These are phyloP conservation scores for Drosophila austrosaltans DNA, from an alignment of 2,888 invertebrate genomes.

Conservation along the genomic window DNA sequence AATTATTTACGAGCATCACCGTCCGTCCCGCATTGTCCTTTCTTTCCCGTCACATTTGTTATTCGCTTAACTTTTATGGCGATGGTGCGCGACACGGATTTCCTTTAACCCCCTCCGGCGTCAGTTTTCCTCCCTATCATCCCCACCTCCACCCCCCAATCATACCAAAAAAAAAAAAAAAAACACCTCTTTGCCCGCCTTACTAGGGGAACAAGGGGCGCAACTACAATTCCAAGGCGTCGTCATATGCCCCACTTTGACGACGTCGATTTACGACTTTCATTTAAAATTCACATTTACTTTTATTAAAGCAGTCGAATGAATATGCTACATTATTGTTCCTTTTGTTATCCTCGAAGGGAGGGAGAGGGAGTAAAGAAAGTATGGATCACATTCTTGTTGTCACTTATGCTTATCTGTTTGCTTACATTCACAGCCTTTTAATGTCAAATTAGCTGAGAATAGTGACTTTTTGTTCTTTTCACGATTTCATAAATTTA, in stretches of 20 bases:
- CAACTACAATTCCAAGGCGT: constrained; percentile 47
- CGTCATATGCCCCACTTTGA: constrained; percentile 53
- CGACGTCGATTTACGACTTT: constrained; percentile 65
- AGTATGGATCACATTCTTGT: background rate
- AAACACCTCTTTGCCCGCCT: too few species aligned
- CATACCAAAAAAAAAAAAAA: too few species aligned
- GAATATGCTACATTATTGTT: constrained; percentile 59
- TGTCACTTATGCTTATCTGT: constrained; percentile 20
- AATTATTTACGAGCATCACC: constrained; percentile 73
- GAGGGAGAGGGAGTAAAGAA: background rate
- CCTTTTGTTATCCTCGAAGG: background rate
- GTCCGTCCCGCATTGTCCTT: constrained; percentile 4
- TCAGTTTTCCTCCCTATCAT: background rate
- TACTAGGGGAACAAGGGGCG: constrained; percentile 16
- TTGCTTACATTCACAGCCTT: constrained; percentile 52
- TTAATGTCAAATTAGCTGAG: constrained; percentile 64
- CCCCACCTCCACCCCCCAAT: background rate
- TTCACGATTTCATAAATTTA: constrained; percentile 31
- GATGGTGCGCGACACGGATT: constrained; percentile 68
- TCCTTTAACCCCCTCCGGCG: constrained; percentile 48
- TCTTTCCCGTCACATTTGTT: constrained; percentile 67
- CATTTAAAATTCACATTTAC: constrained; percentile 72
- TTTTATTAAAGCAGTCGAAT: constrained; percentile 71
- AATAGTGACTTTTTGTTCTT: constrained; percentile 59
- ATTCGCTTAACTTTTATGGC: constrained; percentile 79